Evolutionary conservation across 1,140 invertebrate species (phyloP).

Genomic region (Hyphantria cunea): DNA sequence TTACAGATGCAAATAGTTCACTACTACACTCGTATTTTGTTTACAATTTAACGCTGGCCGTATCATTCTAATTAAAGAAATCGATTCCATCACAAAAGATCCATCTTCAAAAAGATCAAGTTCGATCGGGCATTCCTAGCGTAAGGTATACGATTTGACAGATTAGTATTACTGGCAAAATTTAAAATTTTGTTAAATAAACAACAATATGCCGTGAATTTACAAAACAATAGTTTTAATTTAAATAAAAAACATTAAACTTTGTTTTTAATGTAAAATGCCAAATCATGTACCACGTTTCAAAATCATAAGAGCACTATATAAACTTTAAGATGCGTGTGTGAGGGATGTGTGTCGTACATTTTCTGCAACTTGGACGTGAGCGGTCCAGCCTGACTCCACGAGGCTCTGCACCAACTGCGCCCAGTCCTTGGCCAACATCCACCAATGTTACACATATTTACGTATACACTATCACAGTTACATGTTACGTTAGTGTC

Average conservation of each 20-base stretch:
- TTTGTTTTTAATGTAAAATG: background rate
- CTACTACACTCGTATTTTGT: too few relatives aligned
- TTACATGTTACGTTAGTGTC: slow-evolving; percentile 25
- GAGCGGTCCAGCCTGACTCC: slow-evolving; percentile 89
- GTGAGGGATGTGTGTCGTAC: slow-evolving; percentile 60
- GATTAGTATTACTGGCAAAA: background rate
- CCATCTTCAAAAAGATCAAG: too few relatives aligned
- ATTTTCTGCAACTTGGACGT: slow-evolving; percentile 87
- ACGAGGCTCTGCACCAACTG: slow-evolving; percentile 90
- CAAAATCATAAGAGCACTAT: slow-evolving; percentile 31
- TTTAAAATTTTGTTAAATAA: background rate
- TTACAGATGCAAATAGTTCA: too few relatives aligned
- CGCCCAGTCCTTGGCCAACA: slow-evolving; percentile 87
- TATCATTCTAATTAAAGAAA: too few relatives aligned
- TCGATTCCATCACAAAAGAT: too few relatives aligned
- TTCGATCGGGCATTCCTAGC: too few relatives aligned
- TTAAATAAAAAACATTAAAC: too few relatives aligned
- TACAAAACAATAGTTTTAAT: too few relatives aligned
- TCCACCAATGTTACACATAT: slow-evolving; percentile 73
- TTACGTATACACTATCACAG: slow-evolving; percentile 47
- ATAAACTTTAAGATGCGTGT: slow-evolving; percentile 36
- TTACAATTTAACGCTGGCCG: too few relatives aligned
- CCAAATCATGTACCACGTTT: slow-evolving; percentile 12
- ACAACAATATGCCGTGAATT: background rate
- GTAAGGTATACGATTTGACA: slow-evolving; percentile 17